Conservation (phyloP, 2,797 vertebrate species). For the Acanthiza pusilla region DNA sequence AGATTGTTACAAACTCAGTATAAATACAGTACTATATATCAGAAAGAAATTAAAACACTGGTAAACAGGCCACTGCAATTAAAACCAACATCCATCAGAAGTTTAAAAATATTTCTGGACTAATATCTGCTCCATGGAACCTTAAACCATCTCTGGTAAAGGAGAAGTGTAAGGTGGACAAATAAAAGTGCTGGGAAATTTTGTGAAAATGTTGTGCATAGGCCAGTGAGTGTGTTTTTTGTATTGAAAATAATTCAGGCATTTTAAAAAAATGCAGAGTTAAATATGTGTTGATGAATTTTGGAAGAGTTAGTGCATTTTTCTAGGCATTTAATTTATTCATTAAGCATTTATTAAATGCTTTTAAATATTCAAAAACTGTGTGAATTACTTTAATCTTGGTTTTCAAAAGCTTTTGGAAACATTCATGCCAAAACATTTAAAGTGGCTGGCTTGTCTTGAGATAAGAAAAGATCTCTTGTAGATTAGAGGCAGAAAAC, state of each 20-base stretch:
- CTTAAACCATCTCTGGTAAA: neutral
- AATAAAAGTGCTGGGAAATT: neutral
- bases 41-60: neutral
- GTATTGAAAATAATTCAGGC: neutral
- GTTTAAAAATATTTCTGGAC: neutral
- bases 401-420: neutral
- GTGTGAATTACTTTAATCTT: neutral
- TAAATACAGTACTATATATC: neutral
- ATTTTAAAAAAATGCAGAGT: neutral
- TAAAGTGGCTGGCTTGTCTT: neutral
- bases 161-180: neutral
- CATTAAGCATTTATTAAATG: neutral
- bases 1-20: neutral
- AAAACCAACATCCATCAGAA: neutral
- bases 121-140: neutral
- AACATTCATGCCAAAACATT: neutral
- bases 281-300: neutral
- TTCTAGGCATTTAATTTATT: neutral
- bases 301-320: neutral
- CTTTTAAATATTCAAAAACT: neutral
- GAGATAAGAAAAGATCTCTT: neutral
- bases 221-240: neutral
- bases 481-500: neutral
- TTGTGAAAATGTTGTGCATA: neutral
- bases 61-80: neutral